A percentile compares a stretch with the other conserved stretches of the same genome.
Evolutionary conservation across 2,888 invertebrate genomes (phyloP).

Genomic region (Cremastinae sp.): DNA sequence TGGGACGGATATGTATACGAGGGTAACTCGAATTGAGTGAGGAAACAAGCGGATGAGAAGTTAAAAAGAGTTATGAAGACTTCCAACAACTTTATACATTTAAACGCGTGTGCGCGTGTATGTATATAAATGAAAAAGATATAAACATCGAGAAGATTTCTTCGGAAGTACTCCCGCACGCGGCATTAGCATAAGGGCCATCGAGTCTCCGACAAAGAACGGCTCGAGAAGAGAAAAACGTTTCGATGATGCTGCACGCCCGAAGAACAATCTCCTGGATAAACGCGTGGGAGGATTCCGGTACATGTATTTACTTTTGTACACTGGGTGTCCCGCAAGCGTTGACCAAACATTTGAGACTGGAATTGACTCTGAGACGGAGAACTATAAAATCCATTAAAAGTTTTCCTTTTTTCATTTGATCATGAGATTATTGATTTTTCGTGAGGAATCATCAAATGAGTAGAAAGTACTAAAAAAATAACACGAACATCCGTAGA

Average conservation of each 20-base stretch:
- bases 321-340: no score
- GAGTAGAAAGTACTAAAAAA: no score
- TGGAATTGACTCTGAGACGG: no score
- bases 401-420: no score
- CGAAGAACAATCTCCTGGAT: slow-evolving; percentile 42
- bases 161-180: slow-evolving; percentile 37
- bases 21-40: slow-evolving; percentile 35
- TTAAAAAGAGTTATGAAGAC: slow-evolving; percentile 46
- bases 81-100: slow-evolving; percentile 24
- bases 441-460: no score
- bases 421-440: no score
- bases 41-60: slow-evolving; percentile 25
- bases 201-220: slow-evolving; percentile 36
- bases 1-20: slow-evolving; percentile 6
- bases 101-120: not conserved
- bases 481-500: no score
- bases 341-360: not conserved
- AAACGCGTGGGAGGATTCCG: slow-evolving; percentile 48
- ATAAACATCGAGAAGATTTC: slow-evolving; percentile 31
- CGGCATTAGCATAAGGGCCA: slow-evolving; percentile 52
- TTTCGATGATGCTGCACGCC: slow-evolving; percentile 28
- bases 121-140: slow-evolving; percentile 10
- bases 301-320: not conserved
- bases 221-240: slow-evolving; percentile 10
- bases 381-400: no score